Base-by-base conservation (phyloP, 2,113 vertebrate genomes). In the Mesitornis unicolor region DNA sequence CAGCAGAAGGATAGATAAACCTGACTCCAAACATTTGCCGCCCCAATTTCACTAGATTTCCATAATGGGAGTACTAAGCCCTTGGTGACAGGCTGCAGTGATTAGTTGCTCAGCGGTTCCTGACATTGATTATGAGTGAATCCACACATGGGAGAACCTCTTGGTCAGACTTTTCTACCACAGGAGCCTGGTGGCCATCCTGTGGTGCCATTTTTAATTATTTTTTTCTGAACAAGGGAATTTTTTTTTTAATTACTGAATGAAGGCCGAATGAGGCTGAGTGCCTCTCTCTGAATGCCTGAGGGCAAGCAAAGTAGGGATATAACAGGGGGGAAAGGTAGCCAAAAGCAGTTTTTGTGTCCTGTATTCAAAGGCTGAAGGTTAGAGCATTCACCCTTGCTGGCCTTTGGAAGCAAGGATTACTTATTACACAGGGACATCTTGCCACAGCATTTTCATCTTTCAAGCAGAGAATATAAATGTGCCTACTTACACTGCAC, bases 401-500 rank as follows among this genome's bases (percentile, higher is more conserved):
- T 92, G 91, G 80, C 93, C 94, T 92, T 87, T 75, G 69, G 77
- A 84, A 95, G 65, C 43, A 45, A 78, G n/a, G 89, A 64, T 95
- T 96, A 95, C 77, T 93, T 57, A 95, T 95, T 95, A 95, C 64
- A 87, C 61, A 53, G 40, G 25, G 42, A 59, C 61, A 59, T 65
- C 48, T 84, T 81, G 33, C 71, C 63, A 51, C 60, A 86, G 71
- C 71, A 69, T 90, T 93, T 95, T 90, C 82, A 42, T 88, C 70
- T 88, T 85, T 73, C 68, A 83, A 57, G 74, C 31, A 71, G 53
- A 20, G 74, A 76, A 35, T 35, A 19, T 38, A 76, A 60, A 64
- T 68, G 14, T 79, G 33, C 33, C 47, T 38, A 16, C 16, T 84
- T 50, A 53, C 7, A 19, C 53, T 42, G 42, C 36, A 87, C 33